Evolutionary conservation across 2,888 invertebrate genomes (phyloP).

Genomic region (Patella depressa): DNA sequence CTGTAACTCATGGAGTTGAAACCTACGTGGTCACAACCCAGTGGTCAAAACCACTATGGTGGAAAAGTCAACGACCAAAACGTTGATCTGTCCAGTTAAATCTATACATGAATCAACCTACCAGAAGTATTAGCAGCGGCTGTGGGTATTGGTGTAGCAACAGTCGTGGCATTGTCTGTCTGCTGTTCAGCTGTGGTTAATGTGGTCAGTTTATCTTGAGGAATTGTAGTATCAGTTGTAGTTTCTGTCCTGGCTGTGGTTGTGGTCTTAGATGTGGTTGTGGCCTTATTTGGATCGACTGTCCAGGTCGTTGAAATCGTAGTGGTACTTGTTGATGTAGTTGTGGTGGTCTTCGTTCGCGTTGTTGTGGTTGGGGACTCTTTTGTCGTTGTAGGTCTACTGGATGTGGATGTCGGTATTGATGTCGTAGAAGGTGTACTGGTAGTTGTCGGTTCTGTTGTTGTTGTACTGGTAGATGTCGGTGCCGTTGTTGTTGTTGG

Average conservation of each 20-base stretch:
- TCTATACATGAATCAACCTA: too few relatives aligned
- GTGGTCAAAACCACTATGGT: too few relatives aligned
- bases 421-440: not conserved
- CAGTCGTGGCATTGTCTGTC: too few relatives aligned
- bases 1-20: too few relatives aligned
- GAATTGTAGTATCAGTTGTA: not conserved
- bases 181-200: too few relatives aligned
- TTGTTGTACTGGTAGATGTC: not conserved
- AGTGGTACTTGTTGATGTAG: not conserved
- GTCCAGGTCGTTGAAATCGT: not conserved
- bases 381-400: not conserved
- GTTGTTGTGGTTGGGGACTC: not conserved
- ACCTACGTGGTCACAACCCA: too few relatives aligned
- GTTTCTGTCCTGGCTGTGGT: not conserved
- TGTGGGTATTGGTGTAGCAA: too few relatives aligned
- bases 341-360: not conserved
- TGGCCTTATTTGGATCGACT: not conserved
- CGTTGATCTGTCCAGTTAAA: too few relatives aligned
- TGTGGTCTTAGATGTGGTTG: not conserved
- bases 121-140: too few relatives aligned
- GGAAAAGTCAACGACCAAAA: too few relatives aligned
- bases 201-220: not conserved
- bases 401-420: not conserved
- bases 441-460: not conserved
- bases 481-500: not conserved